Evolutionary conservation across 2,113 vertebrate genomes (phyloP), one percentile per base, ranked within the genome.

Genomic region (Monopterus albus): DNA sequence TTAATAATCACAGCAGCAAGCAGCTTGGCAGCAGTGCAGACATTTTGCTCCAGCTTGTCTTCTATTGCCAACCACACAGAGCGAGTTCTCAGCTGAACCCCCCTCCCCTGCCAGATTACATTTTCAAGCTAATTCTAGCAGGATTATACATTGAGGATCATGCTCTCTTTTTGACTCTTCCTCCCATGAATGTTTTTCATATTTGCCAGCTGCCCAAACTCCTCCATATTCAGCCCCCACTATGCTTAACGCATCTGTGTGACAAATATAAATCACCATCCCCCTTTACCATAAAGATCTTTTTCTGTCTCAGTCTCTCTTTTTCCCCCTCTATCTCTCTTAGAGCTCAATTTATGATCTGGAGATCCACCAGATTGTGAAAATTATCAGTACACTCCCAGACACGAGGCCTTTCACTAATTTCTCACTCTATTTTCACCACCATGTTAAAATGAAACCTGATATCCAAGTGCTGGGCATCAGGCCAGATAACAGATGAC

Each of bases 221-320:
- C 83, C 86, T 72, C 59, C 3, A 2, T 53, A 75, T n/a, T 62
- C 56, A 23, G 72, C 64, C 70, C 81, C 1, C 31, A 20, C 72
- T 84, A 85, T 78, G 80, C 67, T 86, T 85, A 47, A 46, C 84
- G 83, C 81, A 89, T 88, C 82, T 86, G 79, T 79, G 72, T 76
- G 84, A 87, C 78, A 75, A 86, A 87, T 83, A 89, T 87, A 91
- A 91, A 88, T 89, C 57, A 66, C 68, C 6, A 2, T 83, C 77
- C 87, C 84, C 35, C 57, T 71, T 59, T 52, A 28, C 60, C 28
- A 75, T 82, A 53, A 10, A 70, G 55, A 57, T 62, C 55, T 50
- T 69, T 82, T 23, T 56, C 8, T 65, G 29, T n/a, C n/a, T n/a
- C n/a, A n/a, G n/a, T 21, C 0, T 36, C 6, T 25, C 15, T 17